Base-by-base conservation (phyloP, 2,888 invertebrate genomes). In the Augochlorella aurata region DNA sequence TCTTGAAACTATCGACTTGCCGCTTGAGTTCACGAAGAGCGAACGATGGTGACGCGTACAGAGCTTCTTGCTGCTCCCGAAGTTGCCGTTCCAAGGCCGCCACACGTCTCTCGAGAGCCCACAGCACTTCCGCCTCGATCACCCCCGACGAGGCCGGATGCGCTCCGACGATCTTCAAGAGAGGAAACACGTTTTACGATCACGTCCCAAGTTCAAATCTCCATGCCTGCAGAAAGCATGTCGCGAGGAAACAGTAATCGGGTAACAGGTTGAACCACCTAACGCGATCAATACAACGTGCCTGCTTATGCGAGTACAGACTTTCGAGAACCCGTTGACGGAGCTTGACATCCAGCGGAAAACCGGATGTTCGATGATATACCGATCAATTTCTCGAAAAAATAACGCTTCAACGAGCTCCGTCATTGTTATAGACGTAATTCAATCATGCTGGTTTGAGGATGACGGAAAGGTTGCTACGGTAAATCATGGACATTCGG, bases 1-100 rank as follows among this genome's bases (percentile, higher is more conserved):
- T 94, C 88, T 95, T 94, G 90, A 96, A 95, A 63, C 94, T 94
- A 87, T 95, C 95, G 83, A 96, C 95, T 90, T 95, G 95, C 74
- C 93, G 93, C 90, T 95, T 95, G 83, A 96, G 94, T 84, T 95
- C 95, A 68, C 94, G 94, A 47, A 96, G 94, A 63, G 94, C 94
- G 58, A 94, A 92, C 29, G 95, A 95, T 61, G 95, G 94, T 67
- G 94, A 94, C 58, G 95, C 94, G 74, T 92, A 92, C 82, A 95
- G 95, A 65, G 94, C 94, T 81, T 93, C 92, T 75, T 92, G 92
- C 74, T 92, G 92, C 49, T 92, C 90, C 79, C 94, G 94, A 80
- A 95, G 94, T 89, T 95, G 95, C 77, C 94, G 93, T 91, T 96
- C 96, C 81, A 96, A 93, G 85, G 94, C 94, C 71, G 94, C 94